Percentiles rank a stretch among this genome's conserved stretches.
These are phyloP conservation scores for Gracilinanus agilis DNA, from an alignment of 2,113 vertebrate genomes.

Conservation along the genomic window DNA sequence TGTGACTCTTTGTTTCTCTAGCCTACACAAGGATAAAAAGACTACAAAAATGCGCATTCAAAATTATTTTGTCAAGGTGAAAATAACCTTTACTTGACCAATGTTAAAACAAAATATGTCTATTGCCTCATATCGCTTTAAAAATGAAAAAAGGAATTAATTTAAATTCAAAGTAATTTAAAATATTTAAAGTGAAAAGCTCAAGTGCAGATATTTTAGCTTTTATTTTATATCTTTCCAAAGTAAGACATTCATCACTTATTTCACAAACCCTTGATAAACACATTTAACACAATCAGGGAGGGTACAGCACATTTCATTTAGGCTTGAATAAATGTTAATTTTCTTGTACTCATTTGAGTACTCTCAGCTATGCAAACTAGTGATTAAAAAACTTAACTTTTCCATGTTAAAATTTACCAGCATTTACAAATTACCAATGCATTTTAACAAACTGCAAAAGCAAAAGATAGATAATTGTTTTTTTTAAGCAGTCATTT, in stretches of 20 bases:
- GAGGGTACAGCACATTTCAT: conserved; percentile 62
- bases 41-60: neutral
- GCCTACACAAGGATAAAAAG: neutral
- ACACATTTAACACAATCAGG: conserved; percentile 43
- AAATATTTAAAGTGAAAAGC: neutral
- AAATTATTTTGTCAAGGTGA: neutral
- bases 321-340: conserved; percentile 74
- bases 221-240: conserved; percentile 20
- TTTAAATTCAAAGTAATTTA: neutral
- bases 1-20: neutral
- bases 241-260: conserved; percentile 6
- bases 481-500: conserved; percentile 74
- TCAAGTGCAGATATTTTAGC: neutral
- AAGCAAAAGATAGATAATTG: conserved; percentile 68
- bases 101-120: neutral
- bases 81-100: neutral
- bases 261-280: conserved; percentile 20
- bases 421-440: conserved; percentile 69
- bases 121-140: neutral
- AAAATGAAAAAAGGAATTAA: neutral
- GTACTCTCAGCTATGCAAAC: conserved; percentile 72
- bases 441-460: conserved; percentile 71
- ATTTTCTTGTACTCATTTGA: conserved; percentile 73
- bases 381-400: conserved; percentile 69
- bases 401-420: conserved; percentile 61